These are phyloP conservation scores for Xenopus laevis DNA, from an alignment of 2,113 vertebrate genomes.

Conservation along the genomic window DNA sequence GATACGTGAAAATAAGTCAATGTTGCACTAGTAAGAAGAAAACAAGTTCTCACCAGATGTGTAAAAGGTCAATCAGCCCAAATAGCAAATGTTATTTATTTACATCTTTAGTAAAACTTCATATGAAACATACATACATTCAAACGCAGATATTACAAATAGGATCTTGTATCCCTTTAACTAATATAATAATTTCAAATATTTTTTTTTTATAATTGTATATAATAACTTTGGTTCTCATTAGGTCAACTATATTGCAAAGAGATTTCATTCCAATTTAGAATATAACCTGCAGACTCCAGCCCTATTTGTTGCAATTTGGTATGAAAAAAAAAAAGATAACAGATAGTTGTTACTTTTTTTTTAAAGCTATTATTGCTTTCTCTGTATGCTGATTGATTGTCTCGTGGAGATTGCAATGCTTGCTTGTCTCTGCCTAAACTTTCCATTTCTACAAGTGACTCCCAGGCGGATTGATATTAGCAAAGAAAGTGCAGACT, in stretches of 20 bases:
- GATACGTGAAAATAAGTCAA: constrained; percentile 25
- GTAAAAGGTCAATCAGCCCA: constrained; percentile 50
- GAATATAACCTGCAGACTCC: constrained; percentile 4
- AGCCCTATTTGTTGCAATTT: constrained; percentile 26
- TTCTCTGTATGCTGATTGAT: constrained; percentile 12
- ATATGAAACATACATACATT: constrained; percentile 79
- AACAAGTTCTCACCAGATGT: constrained; percentile 36
- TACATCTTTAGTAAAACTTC: constrained; percentile 73
- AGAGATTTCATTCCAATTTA: constrained; percentile 17
- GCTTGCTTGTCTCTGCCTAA: constrained; percentile 54
- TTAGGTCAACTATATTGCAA: constrained; percentile 66
- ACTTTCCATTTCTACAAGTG: constrained; percentile 62
- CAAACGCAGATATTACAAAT: constrained; percentile 67
- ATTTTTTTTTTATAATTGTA: constrained; percentile 55
- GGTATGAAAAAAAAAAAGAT: constrained; percentile 20
- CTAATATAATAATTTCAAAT: constrained; percentile 76
- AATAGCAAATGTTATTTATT: constrained; percentile 65
- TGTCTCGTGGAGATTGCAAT: constrained; percentile 22
- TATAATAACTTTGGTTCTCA: constrained; percentile 72
- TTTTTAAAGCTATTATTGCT: constrained; percentile 5
- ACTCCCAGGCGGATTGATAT: constrained; percentile 64
- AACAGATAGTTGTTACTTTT: not conserved
- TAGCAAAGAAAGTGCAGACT: constrained; percentile 49
- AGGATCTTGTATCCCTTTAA: constrained; percentile 64
- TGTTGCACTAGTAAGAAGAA: constrained; percentile 55